A percentile compares a stretch with the other conserved stretches of the same genome.
Conservation (phyloP, 2,888 invertebrate genomes). For the Proisotoma minuta region DNA sequence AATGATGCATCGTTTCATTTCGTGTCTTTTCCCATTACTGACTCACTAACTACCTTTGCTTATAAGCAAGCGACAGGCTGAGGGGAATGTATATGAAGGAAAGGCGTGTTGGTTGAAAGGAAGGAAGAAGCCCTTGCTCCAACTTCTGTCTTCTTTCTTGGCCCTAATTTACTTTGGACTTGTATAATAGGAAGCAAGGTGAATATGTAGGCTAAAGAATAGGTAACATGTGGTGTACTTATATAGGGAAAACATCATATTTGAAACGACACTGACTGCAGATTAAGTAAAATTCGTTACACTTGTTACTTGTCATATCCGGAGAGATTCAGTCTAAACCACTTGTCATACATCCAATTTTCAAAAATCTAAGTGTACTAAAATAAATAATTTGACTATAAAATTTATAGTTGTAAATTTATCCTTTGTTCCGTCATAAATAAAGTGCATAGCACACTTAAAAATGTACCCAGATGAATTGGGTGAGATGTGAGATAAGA, state of each 20-base stretch:
- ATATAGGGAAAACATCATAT: too few relatives aligned
- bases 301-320: background rate
- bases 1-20: conserved; percentile 14
- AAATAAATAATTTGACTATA: background rate
- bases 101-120: background rate
- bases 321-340: background rate
- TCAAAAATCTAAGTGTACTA: too few relatives aligned
- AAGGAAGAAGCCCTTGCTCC: background rate
- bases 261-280: too few relatives aligned
- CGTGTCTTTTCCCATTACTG: conserved; percentile 9
- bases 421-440: background rate
- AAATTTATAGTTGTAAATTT: background rate
- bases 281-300: background rate
- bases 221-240: background rate
- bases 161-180: background rate
- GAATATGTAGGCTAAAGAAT: background rate
- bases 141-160: background rate
- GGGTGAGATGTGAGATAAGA: too few relatives aligned
- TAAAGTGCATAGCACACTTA: background rate
- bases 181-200: too few relatives aligned
- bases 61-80: background rate
- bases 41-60: background rate
- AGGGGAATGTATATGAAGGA: background rate
- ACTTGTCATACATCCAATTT: background rate
- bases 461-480: background rate